Base-by-base conservation (phyloP, 2,113 vertebrate species). In the Morone chrysops region DNA sequence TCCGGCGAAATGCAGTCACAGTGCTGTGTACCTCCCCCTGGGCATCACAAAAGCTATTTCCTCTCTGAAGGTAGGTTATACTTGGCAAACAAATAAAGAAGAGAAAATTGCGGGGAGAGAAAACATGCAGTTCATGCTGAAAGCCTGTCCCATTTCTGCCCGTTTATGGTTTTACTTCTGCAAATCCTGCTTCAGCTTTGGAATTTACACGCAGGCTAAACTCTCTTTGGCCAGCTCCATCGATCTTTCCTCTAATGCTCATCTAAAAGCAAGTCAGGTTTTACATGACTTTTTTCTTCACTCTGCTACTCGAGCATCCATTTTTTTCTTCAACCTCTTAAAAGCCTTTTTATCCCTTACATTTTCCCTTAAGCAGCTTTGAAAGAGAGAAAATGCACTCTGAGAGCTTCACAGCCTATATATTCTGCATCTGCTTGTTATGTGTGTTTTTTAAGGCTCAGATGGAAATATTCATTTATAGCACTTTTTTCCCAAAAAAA, bases 101-200 rank as follows among this genome's bases (percentile, higher is more conserved):
- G n/a, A 67, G 25, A 18, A 54, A 25, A 69, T 60, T 72, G 51
- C 50, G 67, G 75, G 12, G n/a, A 22, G 22, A 53, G 68, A 61
- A 60, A 36, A 25, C 50, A 51, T 2, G 59, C 53, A 36, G 45
- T 12, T 67, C 40, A 53, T 61, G 85, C 71, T 72, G 60, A 67
- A 71, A 50, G 48, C 60, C 43, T 70, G 14, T 72, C 47, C 51
- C 14, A 7, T 60, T 43, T 60, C 51, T 60, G 43, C 68, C 48
- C 41, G 6, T 65, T 73, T 60, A 40, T 57, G 51, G 54, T 63
- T 80, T 77, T 57, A 66, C 80, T 48, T 76, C 66, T 78, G 51
- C 63, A 82, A 59, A 83, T 83, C 82, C 70, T 0, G 2, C 80
- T 47, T 62, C 67, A 79, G 71, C 81, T 84, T 50, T 54, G 41